Evolutionary conservation across 2,888 invertebrate genomes (phyloP).

Genomic region (Yponomeuta evonymella): DNA sequence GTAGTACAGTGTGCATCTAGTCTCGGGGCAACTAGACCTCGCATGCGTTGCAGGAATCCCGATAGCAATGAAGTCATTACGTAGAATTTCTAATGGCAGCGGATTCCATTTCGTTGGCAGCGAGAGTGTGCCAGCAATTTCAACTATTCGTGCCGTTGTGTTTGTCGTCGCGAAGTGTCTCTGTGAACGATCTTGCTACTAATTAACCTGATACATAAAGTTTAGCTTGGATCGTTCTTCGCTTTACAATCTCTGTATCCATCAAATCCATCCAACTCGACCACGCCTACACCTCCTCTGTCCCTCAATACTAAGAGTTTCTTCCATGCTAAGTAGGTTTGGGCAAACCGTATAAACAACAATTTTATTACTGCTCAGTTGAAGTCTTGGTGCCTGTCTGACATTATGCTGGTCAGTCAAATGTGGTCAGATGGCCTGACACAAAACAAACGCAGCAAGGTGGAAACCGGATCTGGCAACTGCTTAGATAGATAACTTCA

Average conservation of each 20-base stretch:
- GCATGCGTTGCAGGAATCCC: slow-evolving; percentile 52
- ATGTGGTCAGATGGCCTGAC: not conserved
- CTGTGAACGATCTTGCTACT: slow-evolving; percentile 26
- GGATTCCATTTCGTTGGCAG: slow-evolving; percentile 72
- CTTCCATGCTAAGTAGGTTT: not conserved
- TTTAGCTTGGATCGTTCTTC: too few relatives aligned
- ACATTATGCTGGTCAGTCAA: slow-evolving; percentile 21
- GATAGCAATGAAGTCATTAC: slow-evolving; percentile 65
- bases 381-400: slow-evolving; percentile 14
- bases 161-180: slow-evolving; percentile 50
- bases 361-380: not conserved
- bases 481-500: too few relatives aligned
- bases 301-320: too few relatives aligned
- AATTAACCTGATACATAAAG: not conserved
- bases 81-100: slow-evolving; percentile 67
- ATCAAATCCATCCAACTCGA: too few relatives aligned
- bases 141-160: slow-evolving; percentile 54
- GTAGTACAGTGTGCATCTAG: not conserved
- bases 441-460: not conserved
- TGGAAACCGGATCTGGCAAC: not conserved
- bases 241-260: too few relatives aligned
- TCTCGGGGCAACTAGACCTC: slow-evolving; percentile 27
- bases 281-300: too few relatives aligned
- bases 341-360: not conserved
- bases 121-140: slow-evolving; percentile 55